These are phyloP conservation scores for Pogonocherus hispidulus DNA, from an alignment of 2,888 invertebrate genomes.

Conservation along the genomic window DNA sequence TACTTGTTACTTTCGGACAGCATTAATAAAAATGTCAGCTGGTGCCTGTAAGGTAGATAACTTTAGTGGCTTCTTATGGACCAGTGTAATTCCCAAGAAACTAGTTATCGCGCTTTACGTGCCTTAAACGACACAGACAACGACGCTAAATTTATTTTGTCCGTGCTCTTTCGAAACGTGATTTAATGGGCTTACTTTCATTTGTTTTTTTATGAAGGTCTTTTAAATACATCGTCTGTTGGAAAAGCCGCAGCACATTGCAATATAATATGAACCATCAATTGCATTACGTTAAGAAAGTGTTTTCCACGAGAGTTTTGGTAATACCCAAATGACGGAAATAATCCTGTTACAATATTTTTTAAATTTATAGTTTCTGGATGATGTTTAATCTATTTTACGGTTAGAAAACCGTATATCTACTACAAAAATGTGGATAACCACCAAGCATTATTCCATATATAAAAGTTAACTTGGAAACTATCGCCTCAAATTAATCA, in stretches of 20 bases:
- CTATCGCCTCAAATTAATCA: too few species aligned
- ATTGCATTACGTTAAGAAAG: too few species aligned
- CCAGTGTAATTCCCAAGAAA: constrained; percentile 7
- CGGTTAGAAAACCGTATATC: too few species aligned
- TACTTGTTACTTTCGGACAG: constrained; percentile 2
- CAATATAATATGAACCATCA: too few species aligned
- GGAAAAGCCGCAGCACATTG: not conserved
- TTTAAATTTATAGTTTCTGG: too few species aligned
- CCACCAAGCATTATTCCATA: too few species aligned
- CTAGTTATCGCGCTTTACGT: constrained; percentile 11
- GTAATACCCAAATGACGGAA: too few species aligned
- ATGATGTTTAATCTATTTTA: too few species aligned
- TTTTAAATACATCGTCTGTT: not conserved
- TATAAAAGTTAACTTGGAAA: too few species aligned
- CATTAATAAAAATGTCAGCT: constrained; percentile 4
- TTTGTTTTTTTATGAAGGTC: not conserved
- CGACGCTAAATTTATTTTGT: not conserved
- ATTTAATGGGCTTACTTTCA: not conserved
- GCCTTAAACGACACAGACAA: not conserved
- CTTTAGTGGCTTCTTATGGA: not conserved
- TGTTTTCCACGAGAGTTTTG: too few species aligned
- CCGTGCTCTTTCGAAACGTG: not conserved
- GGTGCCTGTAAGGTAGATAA: not conserved
- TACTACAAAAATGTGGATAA: too few species aligned
- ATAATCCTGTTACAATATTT: too few species aligned